Percentiles rank a stretch among this genome's conserved stretches.
These are phyloP conservation scores for Sebastolobus altivelis DNA, from an alignment of 2,797 vertebrate genomes.

Conservation along the genomic window DNA sequence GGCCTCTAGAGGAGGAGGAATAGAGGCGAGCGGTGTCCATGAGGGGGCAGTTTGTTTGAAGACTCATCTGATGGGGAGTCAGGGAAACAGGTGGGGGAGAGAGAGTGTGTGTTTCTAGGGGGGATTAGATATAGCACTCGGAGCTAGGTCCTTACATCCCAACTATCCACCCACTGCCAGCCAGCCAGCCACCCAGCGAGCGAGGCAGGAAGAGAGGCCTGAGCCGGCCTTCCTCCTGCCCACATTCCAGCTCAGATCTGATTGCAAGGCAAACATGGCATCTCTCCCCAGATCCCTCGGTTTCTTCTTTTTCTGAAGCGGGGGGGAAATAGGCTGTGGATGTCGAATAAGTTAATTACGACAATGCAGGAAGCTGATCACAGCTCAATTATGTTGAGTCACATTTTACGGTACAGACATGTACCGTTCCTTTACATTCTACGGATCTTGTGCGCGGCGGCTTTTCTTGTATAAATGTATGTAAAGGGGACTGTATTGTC, in stretches of 20 bases:
- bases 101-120: slow-evolving; percentile 18
- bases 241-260: slow-evolving; percentile 80
- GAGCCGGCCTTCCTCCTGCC: slow-evolving; percentile 48
- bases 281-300: slow-evolving; percentile 74
- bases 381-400: slow-evolving; percentile 47
- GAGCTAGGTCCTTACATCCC: slow-evolving; percentile 52
- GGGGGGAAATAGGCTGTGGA: slow-evolving; percentile 63
- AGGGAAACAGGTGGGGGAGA: slow-evolving; percentile 70
- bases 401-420: slow-evolving; percentile 51
- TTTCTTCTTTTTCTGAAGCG: slow-evolving; percentile 73
- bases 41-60: slow-evolving; percentile 72
- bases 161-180: slow-evolving; percentile 51
- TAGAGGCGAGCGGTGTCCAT: slow-evolving; percentile 50
- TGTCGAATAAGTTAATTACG: slow-evolving; percentile 77
- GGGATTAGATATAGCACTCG: slow-evolving; percentile 77
- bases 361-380: slow-evolving; percentile 46
- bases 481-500: slow-evolving; percentile 32
- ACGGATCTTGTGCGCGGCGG: not conserved
- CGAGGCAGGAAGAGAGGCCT: slow-evolving; percentile 64
- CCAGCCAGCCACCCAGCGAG: slow-evolving; percentile 44
- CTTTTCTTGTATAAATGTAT: slow-evolving; percentile 3
- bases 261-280: slow-evolving; percentile 84
- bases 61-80: slow-evolving; percentile 67
- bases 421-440: not conserved
- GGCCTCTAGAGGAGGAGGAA: slow-evolving; percentile 57